Percentiles rank a stretch among this genome's conserved stretches.
Conservation (phyloP, 1,140 invertebrate genomes). For the Pinna nobilis region DNA sequence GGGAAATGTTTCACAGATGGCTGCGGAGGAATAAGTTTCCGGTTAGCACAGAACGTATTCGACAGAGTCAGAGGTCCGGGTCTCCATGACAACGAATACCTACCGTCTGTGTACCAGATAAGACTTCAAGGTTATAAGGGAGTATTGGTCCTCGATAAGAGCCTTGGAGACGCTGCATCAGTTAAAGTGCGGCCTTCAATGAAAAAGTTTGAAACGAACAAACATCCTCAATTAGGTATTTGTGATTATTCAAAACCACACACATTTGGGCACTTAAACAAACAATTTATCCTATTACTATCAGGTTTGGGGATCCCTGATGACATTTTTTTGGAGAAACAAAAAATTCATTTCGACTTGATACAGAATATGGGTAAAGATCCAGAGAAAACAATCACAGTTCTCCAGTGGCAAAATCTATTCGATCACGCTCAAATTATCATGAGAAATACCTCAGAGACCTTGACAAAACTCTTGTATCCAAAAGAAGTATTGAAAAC, state of each 20-base stretch:
- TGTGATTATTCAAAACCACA: neutral
- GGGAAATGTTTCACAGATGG: slow-evolving; percentile 17
- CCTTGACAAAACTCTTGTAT: neutral
- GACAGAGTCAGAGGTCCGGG: no score
- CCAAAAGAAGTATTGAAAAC: no score
- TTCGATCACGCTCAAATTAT: no score
- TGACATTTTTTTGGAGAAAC: slow-evolving; percentile 20
- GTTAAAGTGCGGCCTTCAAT: neutral
- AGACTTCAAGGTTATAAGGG: neutral
- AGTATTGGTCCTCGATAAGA: neutral
- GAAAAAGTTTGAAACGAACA: neutral
- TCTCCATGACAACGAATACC: no score
- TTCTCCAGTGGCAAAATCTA: no score
- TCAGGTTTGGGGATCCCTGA: slow-evolving; percentile 26
- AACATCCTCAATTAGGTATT: neutral
- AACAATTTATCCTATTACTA: slow-evolving; percentile 26
- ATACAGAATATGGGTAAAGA: slow-evolving; percentile 13
- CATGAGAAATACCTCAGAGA: no score
- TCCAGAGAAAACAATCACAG: neutral
- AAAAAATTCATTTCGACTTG: slow-evolving; percentile 17
- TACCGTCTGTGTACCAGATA: neutral
- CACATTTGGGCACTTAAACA: slow-evolving; percentile 13
- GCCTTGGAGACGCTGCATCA: neutral
- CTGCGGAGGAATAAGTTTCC: slow-evolving; percentile 12
- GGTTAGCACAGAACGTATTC: slow-evolving; percentile 9